Conservation (phyloP, 1,140 invertebrate genomes). For the Drosophila pseudoobscura region DNA sequence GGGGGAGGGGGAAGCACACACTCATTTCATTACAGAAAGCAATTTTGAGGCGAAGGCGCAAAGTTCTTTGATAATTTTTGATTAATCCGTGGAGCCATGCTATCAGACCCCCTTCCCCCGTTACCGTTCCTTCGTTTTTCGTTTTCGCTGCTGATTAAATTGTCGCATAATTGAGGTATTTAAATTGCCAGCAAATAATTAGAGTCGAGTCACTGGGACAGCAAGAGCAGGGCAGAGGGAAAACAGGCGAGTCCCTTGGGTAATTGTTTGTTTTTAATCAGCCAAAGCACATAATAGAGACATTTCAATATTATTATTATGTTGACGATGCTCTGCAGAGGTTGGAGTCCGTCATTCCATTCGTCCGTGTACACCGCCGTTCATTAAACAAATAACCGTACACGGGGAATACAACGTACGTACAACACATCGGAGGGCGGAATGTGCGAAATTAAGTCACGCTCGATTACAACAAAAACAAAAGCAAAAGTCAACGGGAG, state of each 20-base stretch:
- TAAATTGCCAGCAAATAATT: constrained; percentile 63
- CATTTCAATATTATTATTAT: constrained; percentile 55
- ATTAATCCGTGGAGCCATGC: constrained; percentile 40
- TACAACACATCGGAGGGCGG: neutral
- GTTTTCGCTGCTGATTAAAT: constrained; percentile 40
- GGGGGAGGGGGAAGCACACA: constrained; percentile 21
- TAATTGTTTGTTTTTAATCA: constrained; percentile 81
- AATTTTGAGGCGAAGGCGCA: constrained; percentile 48
- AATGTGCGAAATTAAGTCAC: constrained; percentile 70
- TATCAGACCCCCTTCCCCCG: neutral
- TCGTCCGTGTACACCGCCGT: neutral
- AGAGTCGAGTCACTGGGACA: constrained; percentile 12
- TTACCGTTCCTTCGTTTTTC: too few relatives aligned
- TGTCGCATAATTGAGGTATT: constrained; percentile 67
- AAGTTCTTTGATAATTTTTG: constrained; percentile 68
- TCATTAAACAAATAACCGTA: constrained; percentile 63
- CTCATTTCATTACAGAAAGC: constrained; percentile 50
- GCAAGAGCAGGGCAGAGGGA: neutral
- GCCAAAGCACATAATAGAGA: constrained; percentile 71
- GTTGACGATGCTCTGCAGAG: constrained; percentile 40
- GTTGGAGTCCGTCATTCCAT: constrained; percentile 3
- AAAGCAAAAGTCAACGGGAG: constrained; percentile 20
- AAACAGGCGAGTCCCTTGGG: constrained; percentile 20
- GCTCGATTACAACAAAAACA: constrained; percentile 46
- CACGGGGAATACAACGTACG: constrained; percentile 16